Conservation (phyloP, 2,888 invertebrate species). For the Rhorus exstirpatorius region DNA sequence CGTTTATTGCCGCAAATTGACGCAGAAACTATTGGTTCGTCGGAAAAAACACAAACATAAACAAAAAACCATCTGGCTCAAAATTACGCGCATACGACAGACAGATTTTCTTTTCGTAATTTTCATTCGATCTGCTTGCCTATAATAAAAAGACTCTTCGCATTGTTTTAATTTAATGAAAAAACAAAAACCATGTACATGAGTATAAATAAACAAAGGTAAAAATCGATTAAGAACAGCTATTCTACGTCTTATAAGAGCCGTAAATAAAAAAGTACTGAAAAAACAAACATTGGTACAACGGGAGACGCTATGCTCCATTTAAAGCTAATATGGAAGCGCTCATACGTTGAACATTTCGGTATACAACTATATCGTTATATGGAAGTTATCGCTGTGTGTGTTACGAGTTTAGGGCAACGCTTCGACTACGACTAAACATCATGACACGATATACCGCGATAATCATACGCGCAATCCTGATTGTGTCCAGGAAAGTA, state of each 20-base stretch:
- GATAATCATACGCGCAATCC: slow-evolving; percentile 30
- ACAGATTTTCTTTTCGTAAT: slow-evolving; percentile 18
- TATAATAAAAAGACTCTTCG: slow-evolving; percentile 23
- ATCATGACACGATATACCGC: not conserved
- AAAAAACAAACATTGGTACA: slow-evolving; percentile 22
- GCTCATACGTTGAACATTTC: slow-evolving; percentile 38
- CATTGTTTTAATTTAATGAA: not conserved
- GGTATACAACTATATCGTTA: not conserved
- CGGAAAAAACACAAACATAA: slow-evolving; percentile 6
- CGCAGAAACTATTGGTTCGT: slow-evolving; percentile 42
- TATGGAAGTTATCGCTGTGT: not conserved
- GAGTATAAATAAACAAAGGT: slow-evolving; percentile 27
- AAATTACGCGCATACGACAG: slow-evolving; percentile 27
- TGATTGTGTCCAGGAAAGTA: slow-evolving; percentile 26
- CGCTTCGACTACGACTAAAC: not conserved
- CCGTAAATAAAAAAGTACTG: slow-evolving; percentile 32
- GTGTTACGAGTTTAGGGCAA: not conserved
- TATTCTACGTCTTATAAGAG: slow-evolving; percentile 8
- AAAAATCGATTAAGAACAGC: slow-evolving; percentile 34
- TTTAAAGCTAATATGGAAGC: slow-evolving; percentile 58
- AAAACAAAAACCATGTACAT: slow-evolving; percentile 23
- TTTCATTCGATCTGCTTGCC: slow-evolving; percentile 6
- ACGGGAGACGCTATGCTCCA: slow-evolving; percentile 22
- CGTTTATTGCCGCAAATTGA: slow-evolving; percentile 55
- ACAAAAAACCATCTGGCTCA: not conserved